A percentile compares a stretch with the other conserved stretches of the same genome.
phyloP scores from a whole-genome alignment of 2,888 invertebrate species.

The Acanthosepion lycidas region DNA sequence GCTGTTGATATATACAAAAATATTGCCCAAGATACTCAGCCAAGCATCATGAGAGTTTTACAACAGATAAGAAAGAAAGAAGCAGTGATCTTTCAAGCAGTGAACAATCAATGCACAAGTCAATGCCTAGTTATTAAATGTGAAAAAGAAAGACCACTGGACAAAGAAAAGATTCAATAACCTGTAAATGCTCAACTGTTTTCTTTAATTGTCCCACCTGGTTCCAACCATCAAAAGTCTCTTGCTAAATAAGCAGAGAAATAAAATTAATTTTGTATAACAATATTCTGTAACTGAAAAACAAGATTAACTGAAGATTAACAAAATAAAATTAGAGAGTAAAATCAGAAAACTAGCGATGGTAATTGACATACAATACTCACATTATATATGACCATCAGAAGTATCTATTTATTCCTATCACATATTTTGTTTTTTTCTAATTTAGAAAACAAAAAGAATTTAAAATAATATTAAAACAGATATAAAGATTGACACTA shows the following conservation, averaged over 20 bases:
- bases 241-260: conserved; percentile 39
- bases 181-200: conserved; percentile 37
- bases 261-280: not conserved
- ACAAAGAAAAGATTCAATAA: conserved; percentile 39
- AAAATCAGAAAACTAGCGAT: too few species aligned
- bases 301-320: not conserved
- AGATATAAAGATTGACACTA: too few species aligned
- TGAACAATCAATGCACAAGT: not conserved
- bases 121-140: not conserved
- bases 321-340: too few species aligned
- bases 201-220: conserved; percentile 42
- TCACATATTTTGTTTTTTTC: not conserved
- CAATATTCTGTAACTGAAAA: not conserved
- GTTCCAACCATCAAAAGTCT: conserved; percentile 36
- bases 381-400: not conserved
- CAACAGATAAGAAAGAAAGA: not conserved
- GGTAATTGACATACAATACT: not conserved
- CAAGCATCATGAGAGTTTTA: not conserved
- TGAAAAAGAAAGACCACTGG: not conserved
- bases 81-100: not conserved
- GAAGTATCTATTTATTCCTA: too few species aligned
- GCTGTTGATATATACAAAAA: not conserved
- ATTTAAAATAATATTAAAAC: too few species aligned
- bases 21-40: not conserved
- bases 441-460: not conserved